Base-by-base conservation (phyloP, 2,113 vertebrate species). In the Nothoprocta pentlandii region DNA sequence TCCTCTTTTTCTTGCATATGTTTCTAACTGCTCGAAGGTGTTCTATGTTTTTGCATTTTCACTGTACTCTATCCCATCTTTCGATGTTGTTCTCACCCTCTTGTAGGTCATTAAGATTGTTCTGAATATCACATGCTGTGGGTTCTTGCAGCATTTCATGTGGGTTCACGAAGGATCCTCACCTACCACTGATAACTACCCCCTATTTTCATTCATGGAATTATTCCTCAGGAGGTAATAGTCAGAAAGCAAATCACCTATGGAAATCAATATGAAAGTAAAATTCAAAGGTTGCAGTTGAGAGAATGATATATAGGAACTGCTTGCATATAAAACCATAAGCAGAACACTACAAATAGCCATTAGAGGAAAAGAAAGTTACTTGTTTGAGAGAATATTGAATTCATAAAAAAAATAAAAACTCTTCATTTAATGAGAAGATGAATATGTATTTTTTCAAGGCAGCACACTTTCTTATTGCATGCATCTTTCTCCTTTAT, bases 181-280 rank as follows among this genome's bases (percentile, higher is more conserved):
- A 44, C 56, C 64, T 92, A 51, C 51, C 28, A 91, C 46, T 90
- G 82, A 88, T 91, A 89, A 77, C 85, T 78, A n/a, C 12, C 39
- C 42, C 74, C 94, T 94, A 90, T 94, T 95, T 94, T 94, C 85
- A 95, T 94, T 95, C 80, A 93, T 81, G 85, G 73, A 74, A 74
- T 94, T 86, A 95, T 91, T 96, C 94, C 92, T 94, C 82, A 91
- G 76, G 91, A 90, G 85, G 61, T 85, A 70, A 78, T 94, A 94
- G 82, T 87, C 76, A 90, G 79, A 92, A 95, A 95, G 71, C 80
- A 93, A 96, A 96, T 96, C 85, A 94, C 79, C 68, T 86, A 63
- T 90, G 90, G 96, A 96, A 95, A 95, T 85, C 85, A 88, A 75
- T 91, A 74, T 75, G 87, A 94, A 97, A 92, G 82, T 90, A 90